Conservation (phyloP, 2,888 invertebrate species). For the Nowickia ferox region DNA sequence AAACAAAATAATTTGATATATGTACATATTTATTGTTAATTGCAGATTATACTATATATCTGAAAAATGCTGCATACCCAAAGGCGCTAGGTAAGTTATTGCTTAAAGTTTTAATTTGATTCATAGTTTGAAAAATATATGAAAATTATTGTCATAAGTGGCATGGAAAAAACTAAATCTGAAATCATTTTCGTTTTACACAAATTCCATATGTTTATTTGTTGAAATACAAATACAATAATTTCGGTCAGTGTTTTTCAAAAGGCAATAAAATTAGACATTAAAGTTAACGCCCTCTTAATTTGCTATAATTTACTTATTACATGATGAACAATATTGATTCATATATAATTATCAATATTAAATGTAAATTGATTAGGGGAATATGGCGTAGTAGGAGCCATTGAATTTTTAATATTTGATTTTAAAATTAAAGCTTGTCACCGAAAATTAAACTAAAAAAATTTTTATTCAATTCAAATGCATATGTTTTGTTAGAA, state of each 20-base stretch:
- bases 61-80: slow-evolving; percentile 5
- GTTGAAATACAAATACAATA: too few relatives aligned
- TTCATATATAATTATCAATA: slow-evolving; percentile 29
- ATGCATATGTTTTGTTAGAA: too few relatives aligned
- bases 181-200: too few relatives aligned
- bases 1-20: background rate
- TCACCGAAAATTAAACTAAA: too few relatives aligned
- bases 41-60: background rate
- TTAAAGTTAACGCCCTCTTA: slow-evolving; percentile 38
- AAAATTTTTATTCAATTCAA: too few relatives aligned
- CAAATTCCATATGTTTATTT: too few relatives aligned
- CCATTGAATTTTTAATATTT: too few relatives aligned
- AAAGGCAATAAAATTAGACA: background rate
- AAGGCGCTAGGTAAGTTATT: background rate
- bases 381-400: background rate
- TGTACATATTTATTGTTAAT: background rate
- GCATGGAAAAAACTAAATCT: background rate
- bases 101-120: background rate
- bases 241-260: background rate
- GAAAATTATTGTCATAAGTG: background rate
- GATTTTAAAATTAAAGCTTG: too few relatives aligned
- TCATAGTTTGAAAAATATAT: background rate
- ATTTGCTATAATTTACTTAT: slow-evolving; percentile 39
- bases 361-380: slow-evolving; percentile 11
- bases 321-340: background rate